These are phyloP conservation scores for Galeruca laticollis DNA, from an alignment of 2,888 invertebrate species.

Conservation along the genomic window DNA sequence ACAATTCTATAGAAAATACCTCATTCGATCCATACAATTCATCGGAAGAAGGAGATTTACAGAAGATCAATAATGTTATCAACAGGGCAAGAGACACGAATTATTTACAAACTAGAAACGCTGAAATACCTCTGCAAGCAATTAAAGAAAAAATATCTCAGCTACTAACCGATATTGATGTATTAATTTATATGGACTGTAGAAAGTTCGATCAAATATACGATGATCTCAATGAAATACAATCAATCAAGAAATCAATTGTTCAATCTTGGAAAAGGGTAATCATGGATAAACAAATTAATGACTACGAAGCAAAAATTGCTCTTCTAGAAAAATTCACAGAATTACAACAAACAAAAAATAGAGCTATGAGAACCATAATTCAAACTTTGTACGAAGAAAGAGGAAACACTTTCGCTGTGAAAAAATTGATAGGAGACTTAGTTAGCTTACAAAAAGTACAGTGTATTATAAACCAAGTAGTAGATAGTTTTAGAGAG, in stretches of 20 bases:
- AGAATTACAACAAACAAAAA: conserved; percentile 58
- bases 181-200: conserved; percentile 57
- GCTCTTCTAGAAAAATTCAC: conserved; percentile 57
- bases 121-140: conserved; percentile 54
- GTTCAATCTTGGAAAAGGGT: conserved; percentile 60
- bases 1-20: conserved; percentile 25
- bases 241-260: conserved; percentile 57
- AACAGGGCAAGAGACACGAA: conserved; percentile 51
- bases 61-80: conserved; percentile 56
- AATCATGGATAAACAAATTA: conserved; percentile 54
- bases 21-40: conserved; percentile 40
- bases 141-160: conserved; percentile 59
- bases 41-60: conserved; percentile 52
- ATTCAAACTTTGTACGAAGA: conserved; percentile 48
- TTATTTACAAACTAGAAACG: conserved; percentile 41
- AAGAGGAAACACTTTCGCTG: conserved; percentile 55
- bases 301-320: conserved; percentile 57
- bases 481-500: conserved; percentile 59
- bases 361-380: conserved; percentile 51
- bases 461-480: conserved; percentile 58
- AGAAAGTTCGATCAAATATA: conserved; percentile 56
- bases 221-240: conserved; percentile 57
- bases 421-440: conserved; percentile 57
- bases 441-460: conserved; percentile 61
- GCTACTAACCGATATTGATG: conserved; percentile 57